Evolutionary conservation across 2,888 invertebrate species (phyloP), one percentile per base, ranked within the genome.

Genomic region (Mesoligia furuncula): DNA sequence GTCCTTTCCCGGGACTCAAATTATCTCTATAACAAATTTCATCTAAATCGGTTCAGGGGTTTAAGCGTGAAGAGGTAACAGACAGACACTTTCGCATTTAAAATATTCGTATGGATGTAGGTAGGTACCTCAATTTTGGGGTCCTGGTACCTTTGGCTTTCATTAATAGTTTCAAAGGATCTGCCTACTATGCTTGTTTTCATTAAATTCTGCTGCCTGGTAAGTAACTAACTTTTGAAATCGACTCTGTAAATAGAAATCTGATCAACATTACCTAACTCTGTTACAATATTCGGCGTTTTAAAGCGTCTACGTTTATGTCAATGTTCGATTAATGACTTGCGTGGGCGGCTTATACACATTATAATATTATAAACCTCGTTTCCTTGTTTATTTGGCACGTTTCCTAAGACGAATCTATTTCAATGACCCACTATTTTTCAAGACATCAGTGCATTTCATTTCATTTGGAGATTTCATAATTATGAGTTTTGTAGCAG

Each of bases 311-410:
- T 36, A 24, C n/a, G 64, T 4, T 80, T 42, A n/a, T 75, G 74
- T 80, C 64, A 80, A 74, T 51, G 39, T 68, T 4, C 68, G 20
- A 64, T 73, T 68, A 45, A 79, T 61, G 39, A 64, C 27, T 73
- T 42, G 39, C 65, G 59, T 64, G 17, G 57, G 57, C 20, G 59
- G 72, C 20, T 59, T 45, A 51, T 36, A 24, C 9, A 45, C 51
- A 42, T n/a, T 51, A 36, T 36, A 24, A 69, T 64, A 77, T 51
- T 79, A 27, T n/a, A n/a, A n/a, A n/a, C n/a, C n/a, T n/a, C n/a
- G 17, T 61, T 62, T 48, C 8, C 57, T 42, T 48, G 17, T 27
- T 80, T 59, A 17, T 17, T 73, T 61, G 45, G 54, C 51, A 62
- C 20, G 27, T 57, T 57, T 31, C 68, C 24, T 36, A 45, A 62